Evolutionary conservation across 2,113 vertebrate genomes (phyloP).

Genomic region (Lontra canadensis): DNA sequence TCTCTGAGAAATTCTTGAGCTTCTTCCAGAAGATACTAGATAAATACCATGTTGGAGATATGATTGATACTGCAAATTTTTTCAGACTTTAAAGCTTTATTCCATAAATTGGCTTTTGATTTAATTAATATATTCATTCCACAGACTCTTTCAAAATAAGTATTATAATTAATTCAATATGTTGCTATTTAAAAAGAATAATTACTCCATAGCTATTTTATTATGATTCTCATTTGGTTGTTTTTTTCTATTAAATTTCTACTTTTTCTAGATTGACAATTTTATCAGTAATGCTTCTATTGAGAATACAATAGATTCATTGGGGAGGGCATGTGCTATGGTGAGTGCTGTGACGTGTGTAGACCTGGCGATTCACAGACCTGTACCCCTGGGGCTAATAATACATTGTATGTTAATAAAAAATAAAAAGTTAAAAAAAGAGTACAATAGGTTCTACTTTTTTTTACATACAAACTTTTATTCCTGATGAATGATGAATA

Average conservation of each 20-base stretch:
- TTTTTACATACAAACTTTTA: slow-evolving; percentile 40
- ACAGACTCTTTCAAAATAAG: slow-evolving; percentile 30
- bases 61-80: not conserved
- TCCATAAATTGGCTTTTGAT: slow-evolving; percentile 19
- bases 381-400: too few species aligned
- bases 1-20: slow-evolving; percentile 36
- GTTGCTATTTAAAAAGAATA: slow-evolving; percentile 3
- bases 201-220: not conserved
- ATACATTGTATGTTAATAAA: too few species aligned
- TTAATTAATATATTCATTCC: slow-evolving; percentile 11
- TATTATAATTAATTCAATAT: slow-evolving; percentile 1
- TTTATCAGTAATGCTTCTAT: not conserved
- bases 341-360: too few species aligned
- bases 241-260: not conserved
- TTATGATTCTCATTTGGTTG: not conserved
- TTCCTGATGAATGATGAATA: slow-evolving; percentile 34
- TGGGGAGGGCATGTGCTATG: too few species aligned
- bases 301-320: not conserved
- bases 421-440: too few species aligned
- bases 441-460: not conserved
- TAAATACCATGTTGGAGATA: not conserved
- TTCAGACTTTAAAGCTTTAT: slow-evolving; percentile 3
- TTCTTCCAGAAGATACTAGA: not conserved
- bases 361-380: too few species aligned
- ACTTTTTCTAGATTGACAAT: not conserved